phyloP scores from a whole-genome alignment of 2,888 invertebrate species.

The Dasysyrphus albostriatus region DNA sequence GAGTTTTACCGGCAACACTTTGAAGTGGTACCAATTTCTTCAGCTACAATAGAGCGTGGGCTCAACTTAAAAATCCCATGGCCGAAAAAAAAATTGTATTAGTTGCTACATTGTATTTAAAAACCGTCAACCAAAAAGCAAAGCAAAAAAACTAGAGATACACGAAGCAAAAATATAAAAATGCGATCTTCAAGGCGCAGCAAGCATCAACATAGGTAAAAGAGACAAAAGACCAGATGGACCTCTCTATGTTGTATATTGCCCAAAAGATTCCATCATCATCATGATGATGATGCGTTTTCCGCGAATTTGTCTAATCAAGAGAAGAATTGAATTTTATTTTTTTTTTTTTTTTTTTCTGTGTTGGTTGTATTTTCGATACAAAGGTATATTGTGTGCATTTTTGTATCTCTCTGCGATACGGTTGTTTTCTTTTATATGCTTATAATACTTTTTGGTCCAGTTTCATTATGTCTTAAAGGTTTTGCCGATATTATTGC shows the following conservation, averaged over 20 bases:
- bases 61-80: neutral
- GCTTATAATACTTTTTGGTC: constrained; percentile 11
- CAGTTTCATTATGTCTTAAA: constrained; percentile 37
- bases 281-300: constrained; percentile 79
- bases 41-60: neutral
- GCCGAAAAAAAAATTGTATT: neutral
- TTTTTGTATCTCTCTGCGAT: constrained; percentile 58
- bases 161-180: constrained; percentile 1
- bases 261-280: constrained; percentile 66
- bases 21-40: neutral
- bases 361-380: neutral
- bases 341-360: neutral
- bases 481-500: constrained; percentile 59
- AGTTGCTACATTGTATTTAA: neutral
- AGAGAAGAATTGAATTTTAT: constrained; percentile 73
- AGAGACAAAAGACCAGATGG: constrained; percentile 48
- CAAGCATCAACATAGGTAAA: neutral
- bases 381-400: constrained; percentile 64
- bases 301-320: constrained; percentile 83
- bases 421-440: constrained; percentile 3
- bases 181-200: constrained; percentile 68
- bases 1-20: neutral
- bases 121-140: neutral
- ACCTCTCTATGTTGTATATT: constrained; percentile 9
- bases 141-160: neutral